Conservation (phyloP, 2,797 vertebrate genomes). For the Hippopotamyrus pictus region DNA sequence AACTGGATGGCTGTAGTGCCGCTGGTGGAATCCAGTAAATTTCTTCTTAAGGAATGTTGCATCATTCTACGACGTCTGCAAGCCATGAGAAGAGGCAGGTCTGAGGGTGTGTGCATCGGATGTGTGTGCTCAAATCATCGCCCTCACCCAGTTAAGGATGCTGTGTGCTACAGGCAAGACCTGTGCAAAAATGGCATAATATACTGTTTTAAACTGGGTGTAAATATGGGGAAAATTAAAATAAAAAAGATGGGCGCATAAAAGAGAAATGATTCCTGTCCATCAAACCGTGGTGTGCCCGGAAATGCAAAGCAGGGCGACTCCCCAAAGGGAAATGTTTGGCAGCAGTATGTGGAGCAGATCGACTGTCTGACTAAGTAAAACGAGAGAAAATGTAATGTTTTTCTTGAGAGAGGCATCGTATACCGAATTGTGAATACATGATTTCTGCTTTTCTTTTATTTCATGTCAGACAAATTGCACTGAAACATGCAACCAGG, state of each 20-base stretch:
- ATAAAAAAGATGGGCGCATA: not conserved
- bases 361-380: not conserved
- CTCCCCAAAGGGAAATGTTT: not conserved
- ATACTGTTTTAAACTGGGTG: not conserved
- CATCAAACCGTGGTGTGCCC: not conserved
- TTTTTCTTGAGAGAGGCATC: not conserved
- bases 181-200: not conserved
- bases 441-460: not conserved
- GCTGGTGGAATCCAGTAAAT: not conserved
- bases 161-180: not conserved
- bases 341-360: not conserved
- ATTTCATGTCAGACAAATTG: constrained; percentile 12
- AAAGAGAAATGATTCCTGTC: not conserved
- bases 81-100: not conserved
- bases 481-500: not conserved
- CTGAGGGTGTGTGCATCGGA: not conserved
- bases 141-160: not conserved
- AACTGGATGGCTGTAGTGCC: not conserved
- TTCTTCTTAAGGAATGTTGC: not conserved
- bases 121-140: not conserved
- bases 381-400: not conserved
- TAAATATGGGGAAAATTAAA: not conserved
- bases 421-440: not conserved
- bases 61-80: not conserved
- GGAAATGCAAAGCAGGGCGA: not conserved